These are phyloP conservation scores for Orchestes rusci DNA, from an alignment of 2,888 invertebrate genomes.

Conservation along the genomic window DNA sequence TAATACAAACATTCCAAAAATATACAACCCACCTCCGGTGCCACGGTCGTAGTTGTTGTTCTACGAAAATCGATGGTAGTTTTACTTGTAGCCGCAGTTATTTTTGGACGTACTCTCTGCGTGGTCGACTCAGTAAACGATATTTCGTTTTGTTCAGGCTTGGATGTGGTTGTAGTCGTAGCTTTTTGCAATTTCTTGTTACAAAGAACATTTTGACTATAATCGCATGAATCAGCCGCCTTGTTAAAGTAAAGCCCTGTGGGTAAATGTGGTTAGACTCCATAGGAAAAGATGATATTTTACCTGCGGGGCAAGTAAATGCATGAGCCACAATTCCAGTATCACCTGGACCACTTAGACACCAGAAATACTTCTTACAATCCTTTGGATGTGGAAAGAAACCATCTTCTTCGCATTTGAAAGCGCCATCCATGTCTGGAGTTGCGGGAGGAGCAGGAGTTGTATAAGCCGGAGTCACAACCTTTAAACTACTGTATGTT, in stretches of 20 bases:
- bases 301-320: conserved; percentile 87
- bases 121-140: conserved; percentile 35
- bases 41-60: conserved; percentile 37
- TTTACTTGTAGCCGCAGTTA: conserved; percentile 42
- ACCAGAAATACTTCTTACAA: conserved; percentile 94
- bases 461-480: conserved; percentile 45
- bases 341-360: conserved; percentile 81
- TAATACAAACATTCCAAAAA: not conserved
- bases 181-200: conserved; percentile 54
- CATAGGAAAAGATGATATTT: conserved; percentile 11
- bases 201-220: conserved; percentile 79
- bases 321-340: conserved; percentile 86
- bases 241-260: conserved; percentile 84
- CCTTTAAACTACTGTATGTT: conserved; percentile 41
- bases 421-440: conserved; percentile 84
- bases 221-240: conserved; percentile 86
- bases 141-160: conserved; percentile 39
- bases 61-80: conserved; percentile 32
- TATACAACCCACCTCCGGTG: conserved; percentile 29
- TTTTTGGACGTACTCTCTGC: conserved; percentile 36
- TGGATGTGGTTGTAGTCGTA: conserved; percentile 9
- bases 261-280: not conserved
- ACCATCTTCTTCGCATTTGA: conserved; percentile 88
- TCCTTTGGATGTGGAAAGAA: conserved; percentile 88
- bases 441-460: conserved; percentile 84